Evolutionary conservation across 1,140 invertebrate species (phyloP), one percentile per base, ranked within the genome.

Genomic region (Bombus sibiricus): DNA sequence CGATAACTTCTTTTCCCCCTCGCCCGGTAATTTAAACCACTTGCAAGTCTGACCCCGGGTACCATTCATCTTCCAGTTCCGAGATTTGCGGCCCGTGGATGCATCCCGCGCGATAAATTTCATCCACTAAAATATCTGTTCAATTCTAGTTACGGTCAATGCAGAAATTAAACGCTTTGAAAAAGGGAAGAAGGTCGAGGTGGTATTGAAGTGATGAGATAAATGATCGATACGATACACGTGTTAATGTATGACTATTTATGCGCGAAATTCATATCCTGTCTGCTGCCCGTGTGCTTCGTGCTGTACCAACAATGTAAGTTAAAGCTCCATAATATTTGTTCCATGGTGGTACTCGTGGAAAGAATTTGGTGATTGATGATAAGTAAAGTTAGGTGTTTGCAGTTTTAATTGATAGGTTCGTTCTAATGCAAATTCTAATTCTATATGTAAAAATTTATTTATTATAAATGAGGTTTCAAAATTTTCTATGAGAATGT

Each of bases 71-170:
- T 77, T 83, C 82, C 47, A 59, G 53, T 47, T 34, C 57, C 74
- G 75, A 79, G 82, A 84, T 84, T 79, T 57, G 81, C 73, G 59
- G 73, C 73, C 9, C 34, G 28, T 41, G 82, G n/a, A 83, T 78
- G 62, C 64, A 62, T 43, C n/a, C 66, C 53, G 15, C 64, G 71
- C 39, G 81, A 82, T 75, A 82, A 82, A 59, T 82, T 79, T 76
- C 76, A n/a, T 5, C 47, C 66, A 57, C 43, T 71, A 78, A 62
- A 79, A 84, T 71, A 69, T 47, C 66, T 59, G 75, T 32, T 79
- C 76, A n/a, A 59, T 84, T 71, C 66, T 79, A 59, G 76, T 57
- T 59, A 69, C 39, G 66, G 28, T 68, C 13, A 28, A 68, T 32
- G 62, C 18, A 13, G 34, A 68, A 68, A 76, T 77, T 77, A 77